A percentile compares a stretch with the other conserved stretches of the same genome.
Evolutionary conservation across 2,888 invertebrate species (phyloP).

Genomic region (Thalpophila matura): DNA sequence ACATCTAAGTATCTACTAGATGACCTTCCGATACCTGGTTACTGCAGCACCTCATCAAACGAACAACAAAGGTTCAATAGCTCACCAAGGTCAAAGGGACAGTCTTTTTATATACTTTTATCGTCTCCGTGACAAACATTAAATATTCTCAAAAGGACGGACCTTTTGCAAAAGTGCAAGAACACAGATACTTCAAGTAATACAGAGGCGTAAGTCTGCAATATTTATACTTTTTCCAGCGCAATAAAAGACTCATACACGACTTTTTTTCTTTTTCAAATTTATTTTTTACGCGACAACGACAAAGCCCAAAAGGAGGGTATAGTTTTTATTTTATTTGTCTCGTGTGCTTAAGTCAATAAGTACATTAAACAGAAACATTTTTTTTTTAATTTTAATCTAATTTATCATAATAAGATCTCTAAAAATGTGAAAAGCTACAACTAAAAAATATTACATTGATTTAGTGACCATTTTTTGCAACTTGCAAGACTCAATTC

Average conservation of each 20-base stretch:
- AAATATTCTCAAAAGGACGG: slow-evolving; percentile 67
- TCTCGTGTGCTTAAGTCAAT: too few relatives aligned
- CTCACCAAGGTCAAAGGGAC: slow-evolving; percentile 63
- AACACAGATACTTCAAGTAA: slow-evolving; percentile 12
- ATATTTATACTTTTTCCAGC: background rate
- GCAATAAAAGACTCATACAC: background rate
- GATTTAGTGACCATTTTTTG: too few relatives aligned
- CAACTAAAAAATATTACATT: too few relatives aligned
- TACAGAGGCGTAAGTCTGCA: background rate
- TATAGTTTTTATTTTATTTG: too few relatives aligned
- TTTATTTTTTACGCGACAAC: too few relatives aligned
- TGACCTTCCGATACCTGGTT: slow-evolving; percentile 8
- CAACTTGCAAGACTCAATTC: too few relatives aligned
- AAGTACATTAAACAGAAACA: too few relatives aligned
- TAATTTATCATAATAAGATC: too few relatives aligned
- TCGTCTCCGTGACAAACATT: slow-evolving; percentile 64
- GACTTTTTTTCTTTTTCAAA: too few relatives aligned
- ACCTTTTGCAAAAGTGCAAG: slow-evolving; percentile 33
- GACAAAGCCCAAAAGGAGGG: too few relatives aligned
- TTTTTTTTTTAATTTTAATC: too few relatives aligned
- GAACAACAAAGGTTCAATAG: slow-evolving; percentile 60
- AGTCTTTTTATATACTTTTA: slow-evolving; percentile 71
- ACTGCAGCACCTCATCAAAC: background rate
- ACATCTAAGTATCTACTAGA: background rate
- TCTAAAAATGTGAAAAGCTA: too few relatives aligned